Evolutionary conservation across 2,888 invertebrate species (phyloP).

Genomic region (Laothoe populi): DNA sequence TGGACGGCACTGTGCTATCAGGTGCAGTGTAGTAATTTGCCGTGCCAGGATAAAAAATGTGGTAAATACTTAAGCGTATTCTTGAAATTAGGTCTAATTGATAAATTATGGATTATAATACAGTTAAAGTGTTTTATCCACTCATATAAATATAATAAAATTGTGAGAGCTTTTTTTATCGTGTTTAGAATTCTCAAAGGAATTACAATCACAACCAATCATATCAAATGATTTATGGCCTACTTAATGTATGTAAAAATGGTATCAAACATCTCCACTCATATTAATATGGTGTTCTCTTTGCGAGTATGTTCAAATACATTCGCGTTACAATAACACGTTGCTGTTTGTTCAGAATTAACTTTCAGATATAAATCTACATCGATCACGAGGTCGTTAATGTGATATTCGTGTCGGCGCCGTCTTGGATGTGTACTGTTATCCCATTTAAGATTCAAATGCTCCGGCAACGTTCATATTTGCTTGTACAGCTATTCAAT

Average conservation of each 20-base stretch:
- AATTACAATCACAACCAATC: constrained; percentile 6
- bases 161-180: constrained; percentile 20
- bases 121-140: background rate
- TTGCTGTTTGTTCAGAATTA: constrained; percentile 49
- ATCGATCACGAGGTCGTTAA: constrained; percentile 81
- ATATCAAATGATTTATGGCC: constrained; percentile 18
- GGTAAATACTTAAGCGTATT: no score
- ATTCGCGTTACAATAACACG: constrained; percentile 32
- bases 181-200: constrained; percentile 22
- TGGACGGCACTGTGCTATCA: no score
- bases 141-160: background rate
- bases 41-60: no score
- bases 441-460: constrained; percentile 80
- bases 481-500: constrained; percentile 66
- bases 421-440: constrained; percentile 73
- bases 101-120: constrained; percentile 4
- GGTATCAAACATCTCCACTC: constrained; percentile 11
- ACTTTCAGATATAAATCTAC: constrained; percentile 79
- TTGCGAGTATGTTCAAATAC: constrained; percentile 22
- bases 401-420: constrained; percentile 82
- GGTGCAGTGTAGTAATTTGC: no score
- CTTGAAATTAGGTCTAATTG: background rate
- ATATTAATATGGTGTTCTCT: constrained; percentile 11
- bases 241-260: constrained; percentile 10
- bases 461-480: constrained; percentile 74